Base-by-base conservation (phyloP, 1,140 invertebrate genomes). In the Mesaphorura yosii region DNA sequence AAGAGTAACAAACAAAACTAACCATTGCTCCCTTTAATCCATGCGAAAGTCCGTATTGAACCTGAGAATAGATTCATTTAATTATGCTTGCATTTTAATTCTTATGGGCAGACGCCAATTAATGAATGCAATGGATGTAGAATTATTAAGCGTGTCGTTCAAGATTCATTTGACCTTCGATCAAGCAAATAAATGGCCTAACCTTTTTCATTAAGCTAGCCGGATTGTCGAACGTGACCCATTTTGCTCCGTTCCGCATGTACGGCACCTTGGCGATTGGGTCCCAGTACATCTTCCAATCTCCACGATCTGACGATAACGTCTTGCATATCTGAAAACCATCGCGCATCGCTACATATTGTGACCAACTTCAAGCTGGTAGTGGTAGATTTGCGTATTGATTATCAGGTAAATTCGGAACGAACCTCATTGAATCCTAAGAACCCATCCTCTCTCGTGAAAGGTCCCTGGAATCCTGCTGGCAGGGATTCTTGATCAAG, bases 361-460 rank as follows among this genome's bases (percentile, higher is more conserved):
- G n/a, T n/a, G n/a, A n/a, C n/a, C n/a, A n/a, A n/a, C n/a, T n/a
- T n/a, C n/a, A n/a, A n/a, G n/a, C n/a, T n/a, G n/a, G n/a, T n/a
- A n/a, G n/a, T n/a, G n/a, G n/a, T n/a, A n/a, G n/a, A n/a, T n/a
- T n/a, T n/a, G n/a, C n/a, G n/a, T n/a, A n/a, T n/a, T n/a, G n/a
- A n/a, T n/a, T n/a, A n/a, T n/a, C n/a, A n/a, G 12, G 34, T 37
- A 39, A 27, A 29, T 23, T 42, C 15, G 42, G 7, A 19, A 23
- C 64, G 61, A 67, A 83, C 81, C 73, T 91, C 87, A 69, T 91
- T 90, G 64, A 88, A 93, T 17, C 87, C 85, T 66, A 91, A 76
- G 58, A 88, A 87, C 1, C 88, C 89, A 62, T 79, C 75, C 67
- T 89, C 81, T n/a, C 73, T 72, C 0, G 86, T 91, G 56, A 75